phyloP scores from a whole-genome alignment of 2,113 vertebrate species.

The Gobius niger region DNA sequence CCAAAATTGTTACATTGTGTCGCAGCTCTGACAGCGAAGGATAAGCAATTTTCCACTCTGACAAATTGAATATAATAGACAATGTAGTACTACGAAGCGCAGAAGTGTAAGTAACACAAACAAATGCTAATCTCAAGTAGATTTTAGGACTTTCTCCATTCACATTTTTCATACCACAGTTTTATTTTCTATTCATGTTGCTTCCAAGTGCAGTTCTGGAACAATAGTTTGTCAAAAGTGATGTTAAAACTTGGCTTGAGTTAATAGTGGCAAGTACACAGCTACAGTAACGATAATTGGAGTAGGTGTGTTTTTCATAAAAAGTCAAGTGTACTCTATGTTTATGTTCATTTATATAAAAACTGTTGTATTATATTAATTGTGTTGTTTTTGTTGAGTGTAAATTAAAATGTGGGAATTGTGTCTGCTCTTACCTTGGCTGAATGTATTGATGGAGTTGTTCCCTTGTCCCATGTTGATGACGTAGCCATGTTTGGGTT shows the following conservation, averaged over 20 bases:
- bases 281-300: neutral
- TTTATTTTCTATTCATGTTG: neutral
- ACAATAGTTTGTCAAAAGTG: too few relatives aligned
- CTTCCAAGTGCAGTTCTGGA: too few relatives aligned
- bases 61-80: neutral
- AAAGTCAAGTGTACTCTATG: too few relatives aligned
- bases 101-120: neutral
- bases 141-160: neutral
- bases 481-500: slow-evolving; percentile 86
- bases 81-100: neutral
- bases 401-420: slow-evolving; percentile 5
- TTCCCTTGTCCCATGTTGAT: slow-evolving; percentile 86
- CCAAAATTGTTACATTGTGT: neutral
- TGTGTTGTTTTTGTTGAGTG: neutral
- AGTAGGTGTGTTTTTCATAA: neutral
- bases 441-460: slow-evolving; percentile 85
- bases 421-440: slow-evolving; percentile 83
- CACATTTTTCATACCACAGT: neutral
- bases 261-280: too few relatives aligned
- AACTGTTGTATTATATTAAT: too few relatives aligned
- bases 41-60: slow-evolving; percentile 3
- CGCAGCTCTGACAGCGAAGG: neutral
- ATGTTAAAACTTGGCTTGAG: too few relatives aligned
- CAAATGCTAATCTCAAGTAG: neutral
- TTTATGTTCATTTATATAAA: too few relatives aligned